These are phyloP conservation scores for Caenorhabditis inopinata DNA, from an alignment of 1,140 invertebrate species.

Conservation along the genomic window DNA sequence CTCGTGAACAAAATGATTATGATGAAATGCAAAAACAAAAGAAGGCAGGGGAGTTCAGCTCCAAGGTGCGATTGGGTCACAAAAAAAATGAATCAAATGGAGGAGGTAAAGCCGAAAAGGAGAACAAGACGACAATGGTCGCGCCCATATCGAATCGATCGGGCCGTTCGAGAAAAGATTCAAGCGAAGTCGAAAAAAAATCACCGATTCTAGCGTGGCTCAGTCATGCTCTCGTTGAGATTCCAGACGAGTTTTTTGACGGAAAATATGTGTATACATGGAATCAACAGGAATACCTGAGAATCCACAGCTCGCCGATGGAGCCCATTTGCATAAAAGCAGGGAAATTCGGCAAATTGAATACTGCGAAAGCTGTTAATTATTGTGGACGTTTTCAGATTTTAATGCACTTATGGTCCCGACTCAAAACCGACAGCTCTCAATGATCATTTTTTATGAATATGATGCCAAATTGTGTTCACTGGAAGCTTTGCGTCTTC, in stretches of 20 bases:
- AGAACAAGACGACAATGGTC: not conserved
- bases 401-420: not conserved
- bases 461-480: not conserved
- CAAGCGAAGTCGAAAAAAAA: not conserved
- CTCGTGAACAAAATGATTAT: not conserved
- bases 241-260: constrained; percentile 9
- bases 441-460: not conserved
- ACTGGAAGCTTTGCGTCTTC: not conserved
- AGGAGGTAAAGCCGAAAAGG: too few species aligned
- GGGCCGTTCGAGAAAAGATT: not conserved
- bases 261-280: not conserved
- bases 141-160: not conserved
- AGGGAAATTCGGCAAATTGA: not conserved
- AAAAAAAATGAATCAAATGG: not conserved
- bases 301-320: not conserved
- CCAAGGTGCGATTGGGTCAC: not conserved
- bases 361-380: not conserved
- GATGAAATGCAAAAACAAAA: not conserved
- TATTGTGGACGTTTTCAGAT: not conserved
- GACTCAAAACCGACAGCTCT: not conserved
- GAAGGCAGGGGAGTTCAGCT: not conserved
- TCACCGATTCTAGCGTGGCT: not conserved
- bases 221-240: not conserved
- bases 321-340: not conserved
- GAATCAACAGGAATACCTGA: not conserved